Base-by-base conservation (phyloP, 2,888 invertebrate species). In the Melieria picta region DNA sequence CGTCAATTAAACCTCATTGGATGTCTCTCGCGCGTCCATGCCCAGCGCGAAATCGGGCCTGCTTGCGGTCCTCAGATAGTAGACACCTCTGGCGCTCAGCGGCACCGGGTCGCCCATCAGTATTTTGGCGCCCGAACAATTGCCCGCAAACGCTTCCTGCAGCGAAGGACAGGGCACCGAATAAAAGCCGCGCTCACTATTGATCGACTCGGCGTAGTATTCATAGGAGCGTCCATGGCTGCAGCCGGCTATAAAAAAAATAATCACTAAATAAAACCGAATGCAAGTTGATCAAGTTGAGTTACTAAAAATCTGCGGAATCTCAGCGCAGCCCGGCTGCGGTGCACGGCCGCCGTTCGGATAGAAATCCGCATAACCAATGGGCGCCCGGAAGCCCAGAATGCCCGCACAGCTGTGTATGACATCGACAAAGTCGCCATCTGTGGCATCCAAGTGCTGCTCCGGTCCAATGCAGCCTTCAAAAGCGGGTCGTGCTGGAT, bases 341-440 rank as follows among this genome's bases (percentile, higher is more conserved):
- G 88, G 88, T 0, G 91, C 88, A 30, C 81, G 82, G 0, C 93
- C 94, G 11, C 90, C 90, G 81, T 94, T 93, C 0, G 93, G 93
- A 85, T 92, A 94, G 81, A 93, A 93, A 84, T 94, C 94, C 0
- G 83, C 91, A 80, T 93, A 90, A 0, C 94, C 94, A 16, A 92
- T 88, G 5, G 92, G 83, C 42, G 82, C 83, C 5, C 81, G 79
- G 68, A 84, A 86, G 0, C 93, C 93, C 50, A 90, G 87, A 58
- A 90, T 87, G 0, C 93, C 93, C 0, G 89, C 90, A 77, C 91
- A 91, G 0, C 92, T 92, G 80, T 94, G 94, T 65, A 94, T 91
- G 1, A 93, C 89, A 81, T 94, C 93, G 46, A 92, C 94, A 79
- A 93, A 94, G 42, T 88, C 85, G 0, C 93, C 93, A 81, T 94